Evolutionary conservation across 2,113 vertebrate species (phyloP), one percentile per base, ranked within the genome.

Genomic region (Nansenia antarctica): DNA sequence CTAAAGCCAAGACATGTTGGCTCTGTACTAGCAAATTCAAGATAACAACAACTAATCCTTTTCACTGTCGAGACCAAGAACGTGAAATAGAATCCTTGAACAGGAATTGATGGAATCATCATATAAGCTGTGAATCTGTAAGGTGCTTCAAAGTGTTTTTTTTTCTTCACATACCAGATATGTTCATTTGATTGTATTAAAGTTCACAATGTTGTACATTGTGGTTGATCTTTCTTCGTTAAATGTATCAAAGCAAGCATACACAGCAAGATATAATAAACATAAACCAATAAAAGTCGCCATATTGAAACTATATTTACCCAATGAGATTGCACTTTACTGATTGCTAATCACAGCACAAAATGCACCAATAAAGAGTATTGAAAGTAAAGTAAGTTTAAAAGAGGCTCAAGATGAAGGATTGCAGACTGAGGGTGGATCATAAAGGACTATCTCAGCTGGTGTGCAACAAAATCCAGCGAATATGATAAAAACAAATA

Each of bases 271-370:
- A 87, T 78, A 75, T 72, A 78, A 85, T 73, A 78, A 81, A 85
- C 49, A 61, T 12, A 72, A 80, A 32, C 30, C 53, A 24, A 72
- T 47, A 65, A 84, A 79, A 47, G 20, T 47, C 35, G 39, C 80
- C 62, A 85, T 82, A 79, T 73, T 77, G 72, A 87, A 60, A 87
- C 80, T 75, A 84, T 78, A 85, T 86, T 86, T 81, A 89, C 76
- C 76, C 73, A 82, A 85, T 81, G 85, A 89, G 85, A 92, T 91
- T 92, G 87, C 90, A 93, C 89, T 90, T 92, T 86, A 91, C 90
- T 88, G 91, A 91, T 93, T 90, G 87, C 90, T 88, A 87, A 91
- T 92, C 90, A 92, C 91, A 90, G 88, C 89, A 90, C 84, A 82
- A 84, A 91, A 89, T 85, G 84, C 83, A 90, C 85, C 79, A 83